phyloP scores from a whole-genome alignment of 2,888 invertebrate genomes.

The Megastigmus dorsalis region DNA sequence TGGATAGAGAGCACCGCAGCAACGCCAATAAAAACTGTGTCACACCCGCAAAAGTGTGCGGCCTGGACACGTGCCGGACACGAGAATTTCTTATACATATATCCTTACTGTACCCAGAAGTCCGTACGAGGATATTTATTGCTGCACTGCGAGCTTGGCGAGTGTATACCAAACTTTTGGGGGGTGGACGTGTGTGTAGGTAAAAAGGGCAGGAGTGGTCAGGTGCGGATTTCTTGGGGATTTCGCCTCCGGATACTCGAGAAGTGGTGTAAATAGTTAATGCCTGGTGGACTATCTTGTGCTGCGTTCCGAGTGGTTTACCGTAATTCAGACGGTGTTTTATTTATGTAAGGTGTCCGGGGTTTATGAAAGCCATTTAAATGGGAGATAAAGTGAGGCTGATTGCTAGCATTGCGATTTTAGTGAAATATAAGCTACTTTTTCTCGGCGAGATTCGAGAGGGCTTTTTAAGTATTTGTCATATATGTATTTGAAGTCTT shows the following conservation, averaged over 20 bases:
- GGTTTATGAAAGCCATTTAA: conserved; percentile 23
- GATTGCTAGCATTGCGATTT: no score
- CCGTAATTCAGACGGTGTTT: conserved; percentile 8
- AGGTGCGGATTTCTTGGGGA: conserved; percentile 40
- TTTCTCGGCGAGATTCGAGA: no score
- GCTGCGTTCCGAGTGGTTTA: neutral
- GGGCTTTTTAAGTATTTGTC: no score
- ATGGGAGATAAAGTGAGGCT: neutral
- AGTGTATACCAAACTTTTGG: no score
- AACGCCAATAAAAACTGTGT: conserved; percentile 24
- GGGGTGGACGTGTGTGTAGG: neutral
- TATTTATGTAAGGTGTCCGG: neutral
- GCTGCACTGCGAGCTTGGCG: no score
- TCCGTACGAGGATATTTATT: conserved; percentile 2
- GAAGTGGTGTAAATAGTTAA: neutral
- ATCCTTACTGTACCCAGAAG: neutral
- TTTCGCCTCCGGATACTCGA: neutral
- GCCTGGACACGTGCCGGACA: neutral
- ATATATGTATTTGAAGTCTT: no score
- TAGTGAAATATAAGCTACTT: no score
- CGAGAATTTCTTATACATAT: neutral
- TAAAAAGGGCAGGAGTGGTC: conserved; percentile 4
- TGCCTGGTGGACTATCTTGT: no score
- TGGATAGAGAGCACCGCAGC: neutral
- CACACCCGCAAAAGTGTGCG: no score